A percentile compares a stretch with the other conserved stretches of the same genome.
phyloP scores from a whole-genome alignment of 2,113 vertebrate genomes.

The Leucopsar rothschildi region DNA sequence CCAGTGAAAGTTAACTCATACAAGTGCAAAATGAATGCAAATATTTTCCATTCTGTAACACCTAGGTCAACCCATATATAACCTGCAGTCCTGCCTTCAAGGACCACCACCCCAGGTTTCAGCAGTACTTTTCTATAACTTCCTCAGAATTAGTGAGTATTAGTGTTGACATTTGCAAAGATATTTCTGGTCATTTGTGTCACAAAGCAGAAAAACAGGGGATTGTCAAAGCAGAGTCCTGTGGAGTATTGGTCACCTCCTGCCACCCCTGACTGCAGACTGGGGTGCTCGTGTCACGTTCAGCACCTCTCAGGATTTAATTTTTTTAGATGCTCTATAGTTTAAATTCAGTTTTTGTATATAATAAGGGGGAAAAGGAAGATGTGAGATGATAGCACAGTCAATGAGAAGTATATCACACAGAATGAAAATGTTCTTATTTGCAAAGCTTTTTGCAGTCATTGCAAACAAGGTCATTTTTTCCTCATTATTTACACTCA shows the following conservation, averaged over 20 bases:
- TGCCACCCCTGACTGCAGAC: background rate
- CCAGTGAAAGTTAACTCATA: background rate
- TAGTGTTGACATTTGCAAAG: background rate
- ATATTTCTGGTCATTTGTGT: background rate
- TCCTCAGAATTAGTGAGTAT: background rate
- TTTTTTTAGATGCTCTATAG: background rate
- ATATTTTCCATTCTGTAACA: background rate
- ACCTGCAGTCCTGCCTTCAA: background rate
- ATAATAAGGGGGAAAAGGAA: background rate
- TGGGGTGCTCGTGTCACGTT: accelerated
- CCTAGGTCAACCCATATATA: background rate
- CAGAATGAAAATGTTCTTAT: background rate
- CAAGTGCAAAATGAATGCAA: background rate
- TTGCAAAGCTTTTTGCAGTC: background rate
- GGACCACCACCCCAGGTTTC: background rate
- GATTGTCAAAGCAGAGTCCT: background rate
- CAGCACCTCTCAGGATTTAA: background rate
- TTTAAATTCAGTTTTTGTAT: background rate
- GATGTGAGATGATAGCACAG: background rate
- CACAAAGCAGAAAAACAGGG: background rate
- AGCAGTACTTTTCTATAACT: background rate
- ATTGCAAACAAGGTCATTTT: background rate
- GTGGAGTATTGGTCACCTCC: background rate
- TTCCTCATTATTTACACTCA: background rate
- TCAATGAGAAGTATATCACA: background rate